These are phyloP conservation scores for Antennarius striatus DNA, from an alignment of 2,113 vertebrate genomes.

Conservation along the genomic window DNA sequence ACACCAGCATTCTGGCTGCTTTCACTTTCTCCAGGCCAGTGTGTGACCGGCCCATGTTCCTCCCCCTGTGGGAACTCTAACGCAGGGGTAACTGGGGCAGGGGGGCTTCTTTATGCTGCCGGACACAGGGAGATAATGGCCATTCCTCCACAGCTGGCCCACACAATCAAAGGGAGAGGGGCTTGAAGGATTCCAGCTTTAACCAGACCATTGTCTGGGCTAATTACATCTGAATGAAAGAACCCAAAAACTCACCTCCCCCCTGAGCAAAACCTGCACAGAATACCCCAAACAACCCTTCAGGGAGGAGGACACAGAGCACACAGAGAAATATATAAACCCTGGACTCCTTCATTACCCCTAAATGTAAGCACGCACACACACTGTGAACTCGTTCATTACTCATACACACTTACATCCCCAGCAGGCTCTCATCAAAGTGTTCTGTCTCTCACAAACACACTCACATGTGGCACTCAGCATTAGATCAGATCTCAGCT, in stretches of 20 bases:
- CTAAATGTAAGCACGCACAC: constrained; percentile 41
- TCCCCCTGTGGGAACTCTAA: constrained; percentile 76
- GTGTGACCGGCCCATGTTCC: constrained; percentile 64
- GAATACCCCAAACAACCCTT: constrained; percentile 77
- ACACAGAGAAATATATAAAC: constrained; percentile 58
- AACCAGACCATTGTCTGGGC: constrained; percentile 78
- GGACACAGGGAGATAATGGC: constrained; percentile 78
- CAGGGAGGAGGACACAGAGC: constrained; percentile 57
- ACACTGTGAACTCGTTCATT: constrained; percentile 42
- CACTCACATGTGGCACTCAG: constrained; percentile 70
- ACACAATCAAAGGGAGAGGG: constrained; percentile 75
- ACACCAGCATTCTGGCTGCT: constrained; percentile 40
- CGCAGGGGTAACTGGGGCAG: constrained; percentile 57
- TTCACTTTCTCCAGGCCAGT: constrained; percentile 58
- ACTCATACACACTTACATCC: constrained; percentile 51
- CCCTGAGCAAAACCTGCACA: constrained; percentile 63
- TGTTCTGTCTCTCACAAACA: constrained; percentile 49
- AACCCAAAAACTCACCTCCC: constrained; percentile 67
- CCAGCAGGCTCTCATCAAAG: constrained; percentile 72
- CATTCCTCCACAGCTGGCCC: constrained; percentile 80
- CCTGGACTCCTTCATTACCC: constrained; percentile 58
- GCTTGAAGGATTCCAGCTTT: constrained; percentile 79
- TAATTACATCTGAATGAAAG: constrained; percentile 81
- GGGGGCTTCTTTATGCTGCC: constrained; percentile 74
- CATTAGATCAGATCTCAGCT: constrained; percentile 79